These are phyloP conservation scores for Drosophila simulans DNA, from an alignment of 1,140 invertebrate species.

Conservation along the genomic window DNA sequence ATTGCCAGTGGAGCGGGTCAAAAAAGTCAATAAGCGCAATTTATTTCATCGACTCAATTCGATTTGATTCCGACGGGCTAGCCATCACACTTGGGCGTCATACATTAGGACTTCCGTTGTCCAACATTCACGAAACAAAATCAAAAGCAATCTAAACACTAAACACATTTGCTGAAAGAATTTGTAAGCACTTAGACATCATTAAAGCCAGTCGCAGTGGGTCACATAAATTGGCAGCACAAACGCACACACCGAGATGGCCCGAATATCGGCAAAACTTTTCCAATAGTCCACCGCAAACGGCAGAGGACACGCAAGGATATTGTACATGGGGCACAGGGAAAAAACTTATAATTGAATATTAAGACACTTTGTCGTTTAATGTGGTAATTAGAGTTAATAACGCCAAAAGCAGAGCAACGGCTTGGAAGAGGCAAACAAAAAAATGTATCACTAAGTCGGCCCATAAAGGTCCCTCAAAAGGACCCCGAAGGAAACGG, in stretches of 20 bases:
- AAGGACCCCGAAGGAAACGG: background rate
- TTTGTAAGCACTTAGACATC: constrained; percentile 78
- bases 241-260: constrained; percentile 18
- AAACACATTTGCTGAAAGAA: constrained; percentile 72
- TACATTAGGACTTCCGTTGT: constrained; percentile 38
- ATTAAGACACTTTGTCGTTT: constrained; percentile 81
- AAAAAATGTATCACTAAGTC: constrained; percentile 44
- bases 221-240: constrained; percentile 2
- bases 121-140: constrained; percentile 56
- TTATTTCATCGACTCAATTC: constrained; percentile 61
- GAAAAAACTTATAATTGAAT: constrained; percentile 76
- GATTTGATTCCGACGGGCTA: constrained; percentile 18
- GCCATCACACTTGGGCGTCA: constrained; percentile 10
- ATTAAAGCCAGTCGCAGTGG: constrained; percentile 38
- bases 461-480: constrained; percentile 42
- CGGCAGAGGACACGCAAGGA: constrained; percentile 56
- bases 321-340: constrained; percentile 4
- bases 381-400: constrained; percentile 82
- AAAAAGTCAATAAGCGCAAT: constrained; percentile 46
- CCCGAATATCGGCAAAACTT: constrained; percentile 59
- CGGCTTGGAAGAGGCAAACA: constrained; percentile 53
- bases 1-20: constrained; percentile 16
- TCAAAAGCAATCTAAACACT: constrained; percentile 72
- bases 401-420: constrained; percentile 67
- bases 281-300: constrained; percentile 59